Evolutionary conservation across 2,113 vertebrate genomes (phyloP), one percentile per base, ranked within the genome.

Genomic region (Mobula birostris): DNA sequence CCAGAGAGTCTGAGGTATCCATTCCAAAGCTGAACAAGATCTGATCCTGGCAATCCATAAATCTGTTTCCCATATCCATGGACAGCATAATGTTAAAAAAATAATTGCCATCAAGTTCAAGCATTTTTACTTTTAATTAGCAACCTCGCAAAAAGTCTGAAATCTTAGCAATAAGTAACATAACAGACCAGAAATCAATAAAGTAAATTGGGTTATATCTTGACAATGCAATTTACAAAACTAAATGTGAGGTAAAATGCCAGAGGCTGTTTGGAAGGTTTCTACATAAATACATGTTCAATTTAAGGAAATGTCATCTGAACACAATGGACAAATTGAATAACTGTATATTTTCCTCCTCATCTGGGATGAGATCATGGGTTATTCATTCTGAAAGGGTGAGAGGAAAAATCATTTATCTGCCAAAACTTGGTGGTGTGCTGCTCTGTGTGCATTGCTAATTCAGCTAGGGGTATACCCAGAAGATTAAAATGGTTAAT

Each of bases 241-340:
- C 85, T 66, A 90, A 68, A 63, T 90, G 85, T 1, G 29, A 90
- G 58, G 29, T 90, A 68, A 90, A 90, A 68, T 90, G 63, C 85
- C 61, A n/a, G 7, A 66, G 85, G 85, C 5, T 90, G 85, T 90
- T 63, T 66, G 61, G 61, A 32, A 19, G 29, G 29, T 36, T 66
- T 68, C 61, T 66, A 32, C 61, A 90, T 66, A 90, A 90, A 90
- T 90, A 68, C 85, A 32, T 15, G 68, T 90, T 17, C 61, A 66
- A 32, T 90, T 90, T 90, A 90, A 90, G 63, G 85, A 90, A 66
- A 90, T 90, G 85, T 90, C 61, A 90, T n/a, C 85, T n/a, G 63
- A 32, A 7, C 11, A 6, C 85, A 90, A 90, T 66, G 32, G 63
- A 90, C 85, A 90, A 90, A 66, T 90, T 90, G 61, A 90, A 90